A percentile compares a stretch with the other conserved stretches of the same genome.
Conservation (phyloP, 2,113 vertebrate genomes). For the Albula goreensis region DNA sequence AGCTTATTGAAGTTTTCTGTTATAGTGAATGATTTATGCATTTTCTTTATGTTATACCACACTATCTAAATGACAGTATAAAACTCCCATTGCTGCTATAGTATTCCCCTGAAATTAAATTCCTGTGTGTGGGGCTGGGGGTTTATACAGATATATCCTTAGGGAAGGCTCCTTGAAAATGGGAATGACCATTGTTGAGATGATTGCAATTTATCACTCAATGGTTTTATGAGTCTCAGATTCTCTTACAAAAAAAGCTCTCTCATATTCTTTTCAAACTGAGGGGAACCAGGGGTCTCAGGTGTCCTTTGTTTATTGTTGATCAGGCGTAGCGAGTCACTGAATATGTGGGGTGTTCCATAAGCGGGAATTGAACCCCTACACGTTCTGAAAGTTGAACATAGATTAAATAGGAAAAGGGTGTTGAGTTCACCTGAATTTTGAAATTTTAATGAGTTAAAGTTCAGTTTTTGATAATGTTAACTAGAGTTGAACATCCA, state of each 20-base stretch:
- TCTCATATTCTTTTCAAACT: constrained; percentile 32
- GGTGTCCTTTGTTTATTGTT: constrained; percentile 40
- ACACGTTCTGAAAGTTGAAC: constrained; percentile 7
- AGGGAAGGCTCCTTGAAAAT: constrained; percentile 23
- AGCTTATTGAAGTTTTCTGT: background rate
- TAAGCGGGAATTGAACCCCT: constrained; percentile 10
- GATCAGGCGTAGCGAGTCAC: constrained; percentile 27
- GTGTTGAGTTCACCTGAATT: background rate
- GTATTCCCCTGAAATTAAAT: background rate
- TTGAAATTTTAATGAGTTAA: constrained; percentile 1
- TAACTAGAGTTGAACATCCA: constrained; percentile 2
- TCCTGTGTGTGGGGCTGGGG: background rate
- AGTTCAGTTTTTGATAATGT: constrained; percentile 12
- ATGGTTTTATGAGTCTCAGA: constrained; percentile 33
- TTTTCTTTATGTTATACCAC: background rate
- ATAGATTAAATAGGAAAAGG: constrained; percentile 2
- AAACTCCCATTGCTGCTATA: background rate
- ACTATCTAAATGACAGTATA: constrained; percentile 6
- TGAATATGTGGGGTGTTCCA: constrained; percentile 29
- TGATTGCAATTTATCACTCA: constrained; percentile 37
- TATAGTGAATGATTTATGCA: background rate
- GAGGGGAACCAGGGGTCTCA: constrained; percentile 17
- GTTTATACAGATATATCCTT: background rate
- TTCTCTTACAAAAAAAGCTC: constrained; percentile 16
- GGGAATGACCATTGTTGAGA: constrained; percentile 26